Percentiles rank a stretch among this genome's conserved stretches.
Conservation (phyloP, 1,140 invertebrate genomes). For the Drosophila equinoxialis region DNA sequence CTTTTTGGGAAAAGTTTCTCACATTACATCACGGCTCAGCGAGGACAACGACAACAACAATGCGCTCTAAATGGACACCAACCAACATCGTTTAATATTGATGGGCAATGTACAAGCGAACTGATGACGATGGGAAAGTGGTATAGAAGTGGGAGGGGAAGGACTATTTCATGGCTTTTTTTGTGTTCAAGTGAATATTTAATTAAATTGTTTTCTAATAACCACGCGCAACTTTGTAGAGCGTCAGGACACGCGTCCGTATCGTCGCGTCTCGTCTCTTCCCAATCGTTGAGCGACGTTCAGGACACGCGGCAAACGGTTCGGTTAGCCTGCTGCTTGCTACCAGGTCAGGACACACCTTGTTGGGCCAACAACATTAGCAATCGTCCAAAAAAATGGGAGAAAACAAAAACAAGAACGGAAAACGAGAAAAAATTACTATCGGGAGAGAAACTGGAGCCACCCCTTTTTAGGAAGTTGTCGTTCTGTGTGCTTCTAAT, state of each 20-base stretch:
- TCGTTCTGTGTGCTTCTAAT: constrained; percentile 69
- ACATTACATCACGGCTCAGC: constrained; percentile 72
- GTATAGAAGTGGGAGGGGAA: not conserved
- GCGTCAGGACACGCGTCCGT: constrained; percentile 59
- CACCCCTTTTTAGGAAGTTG: constrained; percentile 68
- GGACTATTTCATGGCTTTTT: constrained; percentile 31
- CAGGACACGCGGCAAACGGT: constrained; percentile 65
- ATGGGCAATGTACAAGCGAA: constrained; percentile 70
- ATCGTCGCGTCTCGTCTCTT: too few species aligned
- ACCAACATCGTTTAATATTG: constrained; percentile 78
- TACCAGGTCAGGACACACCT: constrained; percentile 69
- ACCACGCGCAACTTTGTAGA: constrained; percentile 74
- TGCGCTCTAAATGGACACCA: constrained; percentile 36
- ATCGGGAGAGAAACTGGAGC: constrained; percentile 36
- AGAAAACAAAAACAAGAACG: constrained; percentile 18
- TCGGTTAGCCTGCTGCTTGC: constrained; percentile 21
- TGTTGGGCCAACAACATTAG: constrained; percentile 82
- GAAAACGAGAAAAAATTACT: constrained; percentile 25
- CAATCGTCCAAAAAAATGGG: constrained; percentile 56
- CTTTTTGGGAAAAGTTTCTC: constrained; percentile 63
- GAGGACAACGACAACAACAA: constrained; percentile 23
- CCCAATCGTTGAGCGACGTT: constrained; percentile 46
- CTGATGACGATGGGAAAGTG: constrained; percentile 71
- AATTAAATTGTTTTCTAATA: constrained; percentile 83
- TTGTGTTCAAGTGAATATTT: constrained; percentile 80